These are phyloP conservation scores for Sphinx pinastri DNA, from an alignment of 2,888 invertebrate species.

Conservation along the genomic window DNA sequence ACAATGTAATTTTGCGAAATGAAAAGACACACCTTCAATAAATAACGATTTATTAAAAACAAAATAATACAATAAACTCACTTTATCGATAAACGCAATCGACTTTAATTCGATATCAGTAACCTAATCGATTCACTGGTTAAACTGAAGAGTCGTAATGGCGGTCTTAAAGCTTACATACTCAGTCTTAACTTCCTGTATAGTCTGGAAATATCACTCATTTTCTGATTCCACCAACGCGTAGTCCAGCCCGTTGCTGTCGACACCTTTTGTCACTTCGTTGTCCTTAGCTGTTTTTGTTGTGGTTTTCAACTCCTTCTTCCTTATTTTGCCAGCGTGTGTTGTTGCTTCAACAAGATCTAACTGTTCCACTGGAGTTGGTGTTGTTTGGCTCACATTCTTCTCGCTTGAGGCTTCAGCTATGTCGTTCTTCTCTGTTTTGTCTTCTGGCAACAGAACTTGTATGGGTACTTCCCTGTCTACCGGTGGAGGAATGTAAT, in stretches of 20 bases:
- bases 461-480: slow-evolving; percentile 72
- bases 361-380: slow-evolving; percentile 57
- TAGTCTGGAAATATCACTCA: slow-evolving; percentile 51
- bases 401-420: slow-evolving; percentile 38
- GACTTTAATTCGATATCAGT: slow-evolving; percentile 17
- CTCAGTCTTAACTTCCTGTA: slow-evolving; percentile 66
- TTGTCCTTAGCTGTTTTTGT: slow-evolving; percentile 70
- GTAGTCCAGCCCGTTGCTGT: slow-evolving; percentile 69
- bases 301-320: slow-evolving; percentile 72
- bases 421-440: slow-evolving; percentile 48
- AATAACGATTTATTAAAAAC: slow-evolving; percentile 74
- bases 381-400: slow-evolving; percentile 39
- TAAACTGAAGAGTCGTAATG: slow-evolving; percentile 14
- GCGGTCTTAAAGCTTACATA: slow-evolving; percentile 42
- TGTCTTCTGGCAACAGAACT: slow-evolving; percentile 50
- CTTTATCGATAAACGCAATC: slow-evolving; percentile 3
- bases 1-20: slow-evolving; percentile 28
- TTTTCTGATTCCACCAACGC: slow-evolving; percentile 54
- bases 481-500: slow-evolving; percentile 69
- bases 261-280: slow-evolving; percentile 70
- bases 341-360: slow-evolving; percentile 68
- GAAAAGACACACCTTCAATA: slow-evolving; percentile 60
- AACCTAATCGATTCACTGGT: slow-evolving; percentile 23
- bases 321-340: slow-evolving; percentile 75
- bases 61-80: slow-evolving; percentile 50